A percentile compares a stretch with the other conserved stretches of the same genome.
Evolutionary conservation across 1,140 invertebrate species (phyloP).

Genomic region (Caerostris extrusa): DNA sequence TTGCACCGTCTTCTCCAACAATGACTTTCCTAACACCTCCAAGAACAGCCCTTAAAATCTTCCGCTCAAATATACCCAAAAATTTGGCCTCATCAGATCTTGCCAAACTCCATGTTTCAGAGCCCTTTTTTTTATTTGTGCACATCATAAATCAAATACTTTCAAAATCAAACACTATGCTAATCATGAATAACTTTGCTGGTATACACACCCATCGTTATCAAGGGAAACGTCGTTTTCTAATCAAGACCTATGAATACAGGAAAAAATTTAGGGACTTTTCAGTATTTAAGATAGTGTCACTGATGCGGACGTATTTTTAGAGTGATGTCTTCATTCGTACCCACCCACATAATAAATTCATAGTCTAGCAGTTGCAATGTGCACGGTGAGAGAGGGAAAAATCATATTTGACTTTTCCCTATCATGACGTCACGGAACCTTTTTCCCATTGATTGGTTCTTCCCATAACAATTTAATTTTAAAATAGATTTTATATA

Average conservation of each 20-base stretch:
- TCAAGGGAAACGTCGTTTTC: not conserved
- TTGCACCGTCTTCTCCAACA: too few relatives aligned
- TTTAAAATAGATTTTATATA: too few relatives aligned
- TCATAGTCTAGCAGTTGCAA: constrained; percentile 25
- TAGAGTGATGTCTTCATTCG: constrained; percentile 51
- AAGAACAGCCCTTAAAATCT: too few relatives aligned
- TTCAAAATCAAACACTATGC: not conserved
- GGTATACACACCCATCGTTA: not conserved
- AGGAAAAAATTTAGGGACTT: not conserved
- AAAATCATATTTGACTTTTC: constrained; percentile 4
- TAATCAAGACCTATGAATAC: not conserved
- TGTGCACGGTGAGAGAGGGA: not conserved
- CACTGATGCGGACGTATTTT: not conserved
- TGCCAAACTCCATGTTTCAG: too few relatives aligned
- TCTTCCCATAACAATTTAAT: not conserved
- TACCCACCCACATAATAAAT: constrained; percentile 55
- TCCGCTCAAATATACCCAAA: too few relatives aligned
- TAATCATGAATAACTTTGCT: not conserved
- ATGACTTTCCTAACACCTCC: too few relatives aligned
- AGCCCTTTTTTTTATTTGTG: too few relatives aligned
- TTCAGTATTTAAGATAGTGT: constrained; percentile 31
- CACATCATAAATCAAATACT: not conserved
- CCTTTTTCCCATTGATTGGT: not conserved
- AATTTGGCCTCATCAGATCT: too few relatives aligned
- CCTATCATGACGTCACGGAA: constrained; percentile 40